phyloP scores from a whole-genome alignment of 2,113 vertebrate species.

The Leptocoma aspasia region DNA sequence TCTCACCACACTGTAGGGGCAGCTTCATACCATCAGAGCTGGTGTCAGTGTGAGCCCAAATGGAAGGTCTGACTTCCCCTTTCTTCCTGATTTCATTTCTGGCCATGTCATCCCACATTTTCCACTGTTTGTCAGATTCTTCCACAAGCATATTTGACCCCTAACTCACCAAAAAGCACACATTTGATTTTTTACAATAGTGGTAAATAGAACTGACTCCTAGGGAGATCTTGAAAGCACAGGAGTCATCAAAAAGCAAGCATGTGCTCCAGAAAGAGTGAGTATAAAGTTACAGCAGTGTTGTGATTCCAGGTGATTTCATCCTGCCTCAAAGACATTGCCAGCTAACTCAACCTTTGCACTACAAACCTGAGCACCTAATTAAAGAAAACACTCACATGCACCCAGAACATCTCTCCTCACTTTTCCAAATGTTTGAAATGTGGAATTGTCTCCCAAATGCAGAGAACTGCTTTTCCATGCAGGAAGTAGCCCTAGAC shows the following conservation, averaged over 20 bases:
- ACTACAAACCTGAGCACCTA: neutral
- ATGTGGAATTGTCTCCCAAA: neutral
- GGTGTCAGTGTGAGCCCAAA: neutral
- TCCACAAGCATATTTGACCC: neutral
- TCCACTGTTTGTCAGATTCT: neutral
- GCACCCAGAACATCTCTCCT: neutral
- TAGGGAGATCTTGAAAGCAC: neutral
- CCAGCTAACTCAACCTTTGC: neutral
- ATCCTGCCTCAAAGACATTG: neutral
- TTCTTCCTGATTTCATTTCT: neutral
- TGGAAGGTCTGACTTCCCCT: neutral
- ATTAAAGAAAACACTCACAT: neutral
- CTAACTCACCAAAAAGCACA: neutral
- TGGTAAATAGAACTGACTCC: neutral
- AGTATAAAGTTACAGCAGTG: neutral
- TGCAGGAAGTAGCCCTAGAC: neutral
- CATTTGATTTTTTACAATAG: neutral
- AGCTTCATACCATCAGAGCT: neutral
- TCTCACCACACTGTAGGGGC: neutral
- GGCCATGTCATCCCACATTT: neutral
- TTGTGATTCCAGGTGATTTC: neutral
- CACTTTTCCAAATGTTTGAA: neutral
- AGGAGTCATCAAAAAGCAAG: neutral
- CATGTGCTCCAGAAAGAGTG: neutral
- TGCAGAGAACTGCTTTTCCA: neutral